These are phyloP conservation scores for Caenorhabditis remanei DNA, from an alignment of 1,140 invertebrate genomes.

Conservation along the genomic window DNA sequence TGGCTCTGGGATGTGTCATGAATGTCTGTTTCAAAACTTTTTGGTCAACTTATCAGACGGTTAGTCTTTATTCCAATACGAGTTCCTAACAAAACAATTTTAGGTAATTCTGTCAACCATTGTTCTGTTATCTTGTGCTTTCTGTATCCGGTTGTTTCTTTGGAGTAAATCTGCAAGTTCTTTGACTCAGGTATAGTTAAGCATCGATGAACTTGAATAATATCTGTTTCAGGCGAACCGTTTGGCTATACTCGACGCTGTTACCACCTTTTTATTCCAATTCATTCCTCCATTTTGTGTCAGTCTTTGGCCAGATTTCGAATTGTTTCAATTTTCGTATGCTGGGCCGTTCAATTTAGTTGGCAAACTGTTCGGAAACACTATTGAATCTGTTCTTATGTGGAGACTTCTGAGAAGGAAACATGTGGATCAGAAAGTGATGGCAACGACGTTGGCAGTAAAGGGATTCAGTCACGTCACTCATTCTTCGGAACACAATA, in stretches of 20 bases:
- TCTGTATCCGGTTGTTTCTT: not conserved
- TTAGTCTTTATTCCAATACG: not conserved
- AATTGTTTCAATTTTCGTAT: slow-evolving; percentile 13
- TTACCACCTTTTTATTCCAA: slow-evolving; percentile 6
- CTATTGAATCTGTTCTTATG: slow-evolving; percentile 9
- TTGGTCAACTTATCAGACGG: slow-evolving; percentile 40
- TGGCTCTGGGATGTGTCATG: slow-evolving; percentile 42
- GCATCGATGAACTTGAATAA: not conserved
- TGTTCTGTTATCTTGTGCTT: not conserved
- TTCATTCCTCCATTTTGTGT: slow-evolving; percentile 34
- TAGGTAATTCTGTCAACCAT: slow-evolving; percentile 1
- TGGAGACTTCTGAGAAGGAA: not conserved
- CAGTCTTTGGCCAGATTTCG: slow-evolving; percentile 3
- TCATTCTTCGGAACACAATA: slow-evolving; percentile 18
- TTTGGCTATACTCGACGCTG: slow-evolving; percentile 8
- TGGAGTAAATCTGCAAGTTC: slow-evolving; percentile 6
- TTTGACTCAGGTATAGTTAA: not conserved
- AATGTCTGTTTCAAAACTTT: slow-evolving; percentile 10
- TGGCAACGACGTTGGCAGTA: not conserved
- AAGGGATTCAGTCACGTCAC: slow-evolving; percentile 20
- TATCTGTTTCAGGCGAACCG: slow-evolving; percentile 21
- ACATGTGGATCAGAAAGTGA: not conserved
- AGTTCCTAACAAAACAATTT: not conserved
- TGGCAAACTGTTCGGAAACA: slow-evolving; percentile 22
- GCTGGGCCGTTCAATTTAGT: slow-evolving; percentile 13